Conservation (phyloP, 2,888 invertebrate species). For the Branchellion lobata region DNA sequence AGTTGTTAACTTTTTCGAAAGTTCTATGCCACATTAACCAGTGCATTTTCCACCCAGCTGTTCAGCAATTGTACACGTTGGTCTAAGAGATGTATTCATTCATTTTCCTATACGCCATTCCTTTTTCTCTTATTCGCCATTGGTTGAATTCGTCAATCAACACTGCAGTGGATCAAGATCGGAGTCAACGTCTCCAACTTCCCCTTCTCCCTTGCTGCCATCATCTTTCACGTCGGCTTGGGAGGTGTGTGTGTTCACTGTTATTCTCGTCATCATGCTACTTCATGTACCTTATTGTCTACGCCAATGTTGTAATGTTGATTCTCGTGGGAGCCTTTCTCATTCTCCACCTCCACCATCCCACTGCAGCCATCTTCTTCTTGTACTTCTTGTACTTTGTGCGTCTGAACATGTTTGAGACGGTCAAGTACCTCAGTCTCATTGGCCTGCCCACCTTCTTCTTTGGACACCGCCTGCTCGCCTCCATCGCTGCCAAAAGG, state of each 20-base stretch:
- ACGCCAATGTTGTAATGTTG: not conserved
- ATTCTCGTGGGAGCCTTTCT: too few relatives aligned
- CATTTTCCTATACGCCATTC: not conserved
- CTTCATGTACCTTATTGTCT: not conserved
- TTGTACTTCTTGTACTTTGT: conserved; percentile 91
- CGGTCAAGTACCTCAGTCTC: conserved; percentile 82
- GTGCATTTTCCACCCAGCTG: conserved; percentile 35
- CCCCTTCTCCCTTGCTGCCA: conserved; percentile 75
- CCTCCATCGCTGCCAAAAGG: conserved; percentile 70
- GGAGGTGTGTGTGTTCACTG: conserved; percentile 69
- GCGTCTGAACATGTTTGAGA: conserved; percentile 90
- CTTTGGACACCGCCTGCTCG: conserved; percentile 85
- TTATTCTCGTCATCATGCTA: not conserved
- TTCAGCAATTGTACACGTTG: not conserved
- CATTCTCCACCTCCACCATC: too few relatives aligned
- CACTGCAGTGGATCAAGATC: conserved; percentile 75
- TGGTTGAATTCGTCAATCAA: not conserved
- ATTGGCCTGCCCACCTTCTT: conserved; percentile 87
- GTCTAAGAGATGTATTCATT: conserved; percentile 41
- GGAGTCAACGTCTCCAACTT: conserved; percentile 83
- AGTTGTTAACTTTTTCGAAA: too few relatives aligned
- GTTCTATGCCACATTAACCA: conserved; percentile 5
- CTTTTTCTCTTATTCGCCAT: not conserved
- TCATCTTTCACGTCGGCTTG: conserved; percentile 85
- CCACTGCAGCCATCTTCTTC: conserved; percentile 74